Conservation (phyloP, 2,113 vertebrate genomes). For the Seriola quinqueradiata region DNA sequence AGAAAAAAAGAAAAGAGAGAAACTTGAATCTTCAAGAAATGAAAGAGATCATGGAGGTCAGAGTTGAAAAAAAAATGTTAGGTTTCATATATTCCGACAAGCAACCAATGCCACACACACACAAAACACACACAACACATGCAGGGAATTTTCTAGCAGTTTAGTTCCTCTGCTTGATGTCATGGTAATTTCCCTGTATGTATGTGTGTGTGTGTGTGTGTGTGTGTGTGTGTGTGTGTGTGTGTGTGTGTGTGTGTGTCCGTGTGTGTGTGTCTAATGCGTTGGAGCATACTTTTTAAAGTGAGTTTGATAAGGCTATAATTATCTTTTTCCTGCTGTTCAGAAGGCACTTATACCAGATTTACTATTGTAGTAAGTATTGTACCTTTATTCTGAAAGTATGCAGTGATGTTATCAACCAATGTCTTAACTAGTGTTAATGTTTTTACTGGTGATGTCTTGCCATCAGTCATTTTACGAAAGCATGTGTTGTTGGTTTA, state of each 20-base stretch:
- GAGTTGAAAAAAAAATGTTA: constrained; percentile 29
- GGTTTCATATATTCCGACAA: constrained; percentile 27
- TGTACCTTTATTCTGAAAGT: not conserved
- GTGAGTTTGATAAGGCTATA: not conserved
- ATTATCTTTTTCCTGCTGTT: not conserved
- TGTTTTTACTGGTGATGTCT: constrained; percentile 19
- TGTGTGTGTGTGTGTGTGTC: too few relatives aligned
- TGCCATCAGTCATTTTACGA: constrained; percentile 10
- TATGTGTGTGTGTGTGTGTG: too few relatives aligned
- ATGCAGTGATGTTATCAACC: constrained; percentile 19
- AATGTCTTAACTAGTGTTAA: not conserved
- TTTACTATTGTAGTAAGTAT: not conserved
- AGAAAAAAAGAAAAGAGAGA: not conserved
- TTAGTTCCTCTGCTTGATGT: not conserved
- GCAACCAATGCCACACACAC: not conserved
- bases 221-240: too few relatives aligned
- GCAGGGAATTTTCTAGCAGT: not conserved
- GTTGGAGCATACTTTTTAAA: too few relatives aligned
- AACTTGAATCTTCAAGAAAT: constrained; percentile 22
- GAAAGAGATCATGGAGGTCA: constrained; percentile 37
- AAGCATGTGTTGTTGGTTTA: not conserved
- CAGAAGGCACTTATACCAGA: not conserved
- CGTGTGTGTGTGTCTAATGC: too few relatives aligned
- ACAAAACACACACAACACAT: not conserved
- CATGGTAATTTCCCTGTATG: not conserved